These are phyloP conservation scores for Amblyjoppa proteus DNA, from an alignment of 2,888 invertebrate species.

Conservation along the genomic window DNA sequence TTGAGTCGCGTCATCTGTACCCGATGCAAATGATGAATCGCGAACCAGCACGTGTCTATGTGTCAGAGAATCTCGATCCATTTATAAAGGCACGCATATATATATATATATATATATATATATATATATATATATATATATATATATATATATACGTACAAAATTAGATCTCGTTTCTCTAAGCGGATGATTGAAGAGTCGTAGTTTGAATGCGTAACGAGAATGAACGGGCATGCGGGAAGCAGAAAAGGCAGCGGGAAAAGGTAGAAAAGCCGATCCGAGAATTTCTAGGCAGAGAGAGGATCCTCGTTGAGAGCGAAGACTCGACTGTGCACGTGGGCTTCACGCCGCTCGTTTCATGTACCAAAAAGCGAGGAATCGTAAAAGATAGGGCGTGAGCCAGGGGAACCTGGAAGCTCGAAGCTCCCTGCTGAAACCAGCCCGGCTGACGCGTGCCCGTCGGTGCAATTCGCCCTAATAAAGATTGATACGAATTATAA, in stretches of 20 bases:
- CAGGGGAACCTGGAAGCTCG: constrained; percentile 17
- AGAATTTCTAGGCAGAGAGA: not conserved
- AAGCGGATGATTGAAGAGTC: constrained; percentile 51
- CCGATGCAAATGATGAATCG: constrained; percentile 1
- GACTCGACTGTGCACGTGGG: not conserved
- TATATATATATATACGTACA: not conserved
- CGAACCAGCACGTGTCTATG: not conserved
- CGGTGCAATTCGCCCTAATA: constrained; percentile 70
- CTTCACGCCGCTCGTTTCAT: not conserved
- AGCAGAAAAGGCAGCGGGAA: not conserved
- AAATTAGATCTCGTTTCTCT: constrained; percentile 27
- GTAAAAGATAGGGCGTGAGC: not conserved
- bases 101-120: constrained; percentile 3
- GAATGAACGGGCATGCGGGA: constrained; percentile 8
- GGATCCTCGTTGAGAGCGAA: not conserved
- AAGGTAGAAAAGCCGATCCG: not conserved
- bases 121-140: not conserved
- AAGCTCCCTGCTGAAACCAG: not conserved
- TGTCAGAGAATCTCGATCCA: constrained; percentile 37
- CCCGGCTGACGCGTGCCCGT: constrained; percentile 43
- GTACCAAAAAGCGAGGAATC: not conserved
- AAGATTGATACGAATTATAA: constrained; percentile 76
- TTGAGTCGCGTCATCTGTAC: not conserved
- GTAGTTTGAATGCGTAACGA: constrained; percentile 18
- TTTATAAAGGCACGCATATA: constrained; percentile 33